Evolutionary conservation across 2,888 invertebrate genomes (phyloP), one percentile per base, ranked within the genome.

Genomic region (Caradrina clavipalpis): DNA sequence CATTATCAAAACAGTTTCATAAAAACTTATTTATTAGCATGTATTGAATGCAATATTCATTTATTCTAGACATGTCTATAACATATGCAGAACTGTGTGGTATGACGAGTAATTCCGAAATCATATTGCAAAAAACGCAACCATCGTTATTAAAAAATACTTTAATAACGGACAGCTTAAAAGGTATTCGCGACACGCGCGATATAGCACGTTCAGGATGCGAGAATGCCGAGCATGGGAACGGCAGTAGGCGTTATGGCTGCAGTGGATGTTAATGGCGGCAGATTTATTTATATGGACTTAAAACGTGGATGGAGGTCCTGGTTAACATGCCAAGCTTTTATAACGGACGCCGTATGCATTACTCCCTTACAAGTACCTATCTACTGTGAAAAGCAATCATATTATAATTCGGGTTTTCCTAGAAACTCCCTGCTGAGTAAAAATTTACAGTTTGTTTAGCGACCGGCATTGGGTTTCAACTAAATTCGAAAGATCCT

Each of bases 251-350:
- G 66, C 65, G 65, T 59, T 59, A 65, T 47, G 45, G 66, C 76
- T 66, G 78, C 56, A 78, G n/a, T 57, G 49, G 66, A 62, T 22
- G 42, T 60, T 73, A 73, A 72, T 78, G 75, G 47, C 11, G 39
- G 60, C 51, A 45, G 67, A 73, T 76, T 76, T 78, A 73, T 76
- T 67, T 76, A 60, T 67, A 63, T 73, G 56, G 56, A 31, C 39
- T 47, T 67, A 10, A 50, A 73, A 78, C 56, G 53, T 53, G 45
- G 62, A 63, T 22, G 17, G 55, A 39, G 56, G 54, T 35, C 8
- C 15, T 22, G 35, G 31, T 56, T 63, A 50, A 76, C 47, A 76
- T 49, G 39, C 22, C 15, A 31, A 58, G 49, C 10, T 66, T 50
- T n/a, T 39, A 11, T 59, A 55, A 73, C 54, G 50, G 50, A 73